Conservation (phyloP, 2,888 invertebrate genomes). For the Girardia tigrina region DNA sequence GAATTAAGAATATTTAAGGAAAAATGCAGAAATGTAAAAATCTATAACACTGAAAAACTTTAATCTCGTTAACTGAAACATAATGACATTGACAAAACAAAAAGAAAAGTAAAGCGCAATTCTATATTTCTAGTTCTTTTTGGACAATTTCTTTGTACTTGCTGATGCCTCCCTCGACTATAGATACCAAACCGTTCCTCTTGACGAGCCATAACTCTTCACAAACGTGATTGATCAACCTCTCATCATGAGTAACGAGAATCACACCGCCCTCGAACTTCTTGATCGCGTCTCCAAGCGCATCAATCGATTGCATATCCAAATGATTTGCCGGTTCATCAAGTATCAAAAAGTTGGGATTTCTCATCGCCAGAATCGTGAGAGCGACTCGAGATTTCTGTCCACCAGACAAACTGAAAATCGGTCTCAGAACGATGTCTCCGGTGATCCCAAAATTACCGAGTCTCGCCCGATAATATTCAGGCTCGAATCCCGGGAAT, state of each 20-base stretch:
- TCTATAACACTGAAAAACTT: no score
- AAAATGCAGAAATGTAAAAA: no score
- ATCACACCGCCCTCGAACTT: slow-evolving; percentile 74
- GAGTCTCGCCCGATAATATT: slow-evolving; percentile 51
- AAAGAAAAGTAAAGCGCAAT: slow-evolving; percentile 1
- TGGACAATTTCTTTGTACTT: slow-evolving; percentile 86
- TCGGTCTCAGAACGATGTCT: slow-evolving; percentile 76
- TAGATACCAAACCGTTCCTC: slow-evolving; percentile 67
- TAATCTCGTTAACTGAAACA: no score
- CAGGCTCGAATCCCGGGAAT: slow-evolving; percentile 61
- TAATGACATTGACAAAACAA: no score
- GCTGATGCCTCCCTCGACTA: slow-evolving; percentile 89
- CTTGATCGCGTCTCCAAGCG: slow-evolving; percentile 76
- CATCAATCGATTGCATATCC: slow-evolving; percentile 96
- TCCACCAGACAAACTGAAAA: slow-evolving; percentile 85
- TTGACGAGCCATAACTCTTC: slow-evolving; percentile 90
- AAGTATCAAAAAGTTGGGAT: slow-evolving; percentile 84
- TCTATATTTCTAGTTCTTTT: slow-evolving; percentile 58
- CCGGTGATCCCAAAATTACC: slow-evolving; percentile 92
- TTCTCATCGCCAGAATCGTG: slow-evolving; percentile 76
- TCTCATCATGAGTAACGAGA: slow-evolving; percentile 94
- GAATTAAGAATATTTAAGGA: no score
- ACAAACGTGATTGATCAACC: slow-evolving; percentile 86
- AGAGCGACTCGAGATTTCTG: slow-evolving; percentile 96
- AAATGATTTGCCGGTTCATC: slow-evolving; percentile 72